phyloP scores from a whole-genome alignment of 2,888 invertebrate species.

The Protula sp. region DNA sequence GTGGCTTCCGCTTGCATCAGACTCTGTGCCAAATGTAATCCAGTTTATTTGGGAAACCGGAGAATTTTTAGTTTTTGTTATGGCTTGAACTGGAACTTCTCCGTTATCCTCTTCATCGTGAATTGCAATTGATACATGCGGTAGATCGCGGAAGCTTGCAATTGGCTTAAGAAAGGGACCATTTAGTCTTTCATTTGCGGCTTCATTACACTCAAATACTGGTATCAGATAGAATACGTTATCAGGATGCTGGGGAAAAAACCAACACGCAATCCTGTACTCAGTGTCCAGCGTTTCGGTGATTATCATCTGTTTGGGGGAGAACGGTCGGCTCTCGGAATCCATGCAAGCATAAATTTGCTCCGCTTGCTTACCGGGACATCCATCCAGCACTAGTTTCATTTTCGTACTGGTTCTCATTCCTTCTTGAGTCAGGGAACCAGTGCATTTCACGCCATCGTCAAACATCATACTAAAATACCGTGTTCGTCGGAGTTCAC shows the following conservation, averaged over 20 bases:
- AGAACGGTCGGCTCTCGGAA: slow-evolving; percentile 7
- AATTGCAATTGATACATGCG: too few species aligned
- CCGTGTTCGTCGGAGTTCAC: slow-evolving; percentile 2
- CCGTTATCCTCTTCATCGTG: too few species aligned
- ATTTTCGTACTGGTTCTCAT: slow-evolving; percentile 7
- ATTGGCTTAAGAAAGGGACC: slow-evolving; percentile 2
- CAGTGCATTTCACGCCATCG: slow-evolving; percentile 8
- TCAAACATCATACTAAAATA: slow-evolving; percentile 8
- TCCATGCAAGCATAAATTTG: slow-evolving; percentile 12
- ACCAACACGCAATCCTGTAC: slow-evolving; percentile 10
- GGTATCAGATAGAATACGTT: slow-evolving; percentile 11
- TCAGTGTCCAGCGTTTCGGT: slow-evolving; percentile 10
- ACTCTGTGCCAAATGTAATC: too few species aligned
- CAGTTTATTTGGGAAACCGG: too few species aligned
- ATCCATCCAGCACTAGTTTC: slow-evolving; percentile 4
- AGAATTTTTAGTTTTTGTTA: too few species aligned
- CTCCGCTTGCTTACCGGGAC: slow-evolving; percentile 1
- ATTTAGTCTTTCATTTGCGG: slow-evolving; percentile 10
- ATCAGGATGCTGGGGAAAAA: slow-evolving; percentile 6
- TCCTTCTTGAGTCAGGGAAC: slow-evolving; percentile 2
- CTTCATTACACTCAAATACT: slow-evolving; percentile 13
- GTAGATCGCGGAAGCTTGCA: too few species aligned
- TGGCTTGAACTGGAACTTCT: too few species aligned
- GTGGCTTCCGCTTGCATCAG: too few species aligned
- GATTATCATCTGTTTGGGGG: slow-evolving; percentile 10